phyloP scores from a whole-genome alignment of 2,888 invertebrate species.

The Trichopoda pennipes region DNA sequence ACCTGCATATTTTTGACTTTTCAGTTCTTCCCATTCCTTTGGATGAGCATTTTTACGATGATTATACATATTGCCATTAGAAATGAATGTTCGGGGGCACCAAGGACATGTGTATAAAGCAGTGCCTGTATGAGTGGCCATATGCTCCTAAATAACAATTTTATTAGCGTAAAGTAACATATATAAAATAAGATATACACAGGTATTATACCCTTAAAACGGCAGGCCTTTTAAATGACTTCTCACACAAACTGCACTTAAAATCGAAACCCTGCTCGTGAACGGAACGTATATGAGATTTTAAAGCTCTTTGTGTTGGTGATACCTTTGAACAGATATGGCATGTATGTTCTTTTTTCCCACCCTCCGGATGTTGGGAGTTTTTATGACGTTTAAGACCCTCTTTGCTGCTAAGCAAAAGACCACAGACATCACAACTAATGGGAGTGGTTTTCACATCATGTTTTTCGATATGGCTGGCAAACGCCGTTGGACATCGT shows the following conservation, averaged over 20 bases:
- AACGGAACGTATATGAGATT: slow-evolving; percentile 78
- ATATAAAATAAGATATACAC: too few relatives aligned
- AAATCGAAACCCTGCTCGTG: slow-evolving; percentile 76
- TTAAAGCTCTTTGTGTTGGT: slow-evolving; percentile 78
- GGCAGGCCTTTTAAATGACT: slow-evolving; percentile 79
- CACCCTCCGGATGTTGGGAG: slow-evolving; percentile 76
- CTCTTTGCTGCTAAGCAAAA: slow-evolving; percentile 76
- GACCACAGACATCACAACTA: slow-evolving; percentile 78
- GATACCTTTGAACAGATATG: slow-evolving; percentile 78
- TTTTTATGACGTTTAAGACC: slow-evolving; percentile 78
- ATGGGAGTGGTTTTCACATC: slow-evolving; percentile 76
- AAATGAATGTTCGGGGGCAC: slow-evolving; percentile 78
- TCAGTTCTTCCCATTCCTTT: slow-evolving; percentile 75
- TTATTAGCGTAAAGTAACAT: neutral
- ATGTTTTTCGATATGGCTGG: slow-evolving; percentile 78
- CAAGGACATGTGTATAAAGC: slow-evolving; percentile 77
- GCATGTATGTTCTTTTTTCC: slow-evolving; percentile 75
- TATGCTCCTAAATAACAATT: slow-evolving; percentile 75
- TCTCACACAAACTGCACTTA: slow-evolving; percentile 78
- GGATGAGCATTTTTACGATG: slow-evolving; percentile 78
- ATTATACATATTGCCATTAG: slow-evolving; percentile 78
- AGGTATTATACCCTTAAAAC: slow-evolving; percentile 46
- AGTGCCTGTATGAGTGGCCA: slow-evolving; percentile 77
- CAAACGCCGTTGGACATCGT: slow-evolving; percentile 77
- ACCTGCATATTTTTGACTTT: slow-evolving; percentile 55